Base-by-base conservation (phyloP, 2,888 invertebrate species). In the Lymantria dispar region DNA sequence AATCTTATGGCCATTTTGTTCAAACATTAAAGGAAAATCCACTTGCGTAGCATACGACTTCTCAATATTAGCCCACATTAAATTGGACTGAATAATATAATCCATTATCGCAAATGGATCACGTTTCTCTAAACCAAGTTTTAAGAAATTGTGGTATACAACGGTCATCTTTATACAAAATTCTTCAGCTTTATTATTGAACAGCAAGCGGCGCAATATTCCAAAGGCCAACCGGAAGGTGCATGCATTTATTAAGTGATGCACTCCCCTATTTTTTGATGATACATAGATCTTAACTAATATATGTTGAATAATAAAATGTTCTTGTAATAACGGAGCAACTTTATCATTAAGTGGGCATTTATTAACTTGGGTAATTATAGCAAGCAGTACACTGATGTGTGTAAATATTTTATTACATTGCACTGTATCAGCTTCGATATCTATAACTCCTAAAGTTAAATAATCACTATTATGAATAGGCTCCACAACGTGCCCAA, bases 1-100 rank as follows among this genome's bases (percentile, higher is more conserved):
- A n/a, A 67, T 68, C 12, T 54, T 64, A 31, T 62, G 63, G 3
- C 76, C 78, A 47, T 74, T 68, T 43, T 69, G 66, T 48, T 73
- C 70, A 56, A 76, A 75, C 14, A 60, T 63, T 7, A 66, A 49
- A 10, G 70, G 62, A 14, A 60, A 55, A 14, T 51, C 52, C 1
- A 60, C 11, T 29, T 51, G 56, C 8, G 48, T 47, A 8, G 47
- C 48, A 47, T 54, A 50, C 10, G 54, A 43, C 43, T 58, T 65
- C 13, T 68, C 69, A 11, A 68, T 51, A 46, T 68, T 64, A 7
- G 63, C 56, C 68, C 71, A 76, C 47, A 73, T 70, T 52, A 72
- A 55, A 41, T 62, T 64, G 30, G 69, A 66, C 13, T 67, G 67
- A 8, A 70, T 57, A 7, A 66, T 49, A 22, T 69, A 76, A 29